phyloP scores from a whole-genome alignment of 92 coral and sea anemone genomes.

The Porites divaricata region DNA sequence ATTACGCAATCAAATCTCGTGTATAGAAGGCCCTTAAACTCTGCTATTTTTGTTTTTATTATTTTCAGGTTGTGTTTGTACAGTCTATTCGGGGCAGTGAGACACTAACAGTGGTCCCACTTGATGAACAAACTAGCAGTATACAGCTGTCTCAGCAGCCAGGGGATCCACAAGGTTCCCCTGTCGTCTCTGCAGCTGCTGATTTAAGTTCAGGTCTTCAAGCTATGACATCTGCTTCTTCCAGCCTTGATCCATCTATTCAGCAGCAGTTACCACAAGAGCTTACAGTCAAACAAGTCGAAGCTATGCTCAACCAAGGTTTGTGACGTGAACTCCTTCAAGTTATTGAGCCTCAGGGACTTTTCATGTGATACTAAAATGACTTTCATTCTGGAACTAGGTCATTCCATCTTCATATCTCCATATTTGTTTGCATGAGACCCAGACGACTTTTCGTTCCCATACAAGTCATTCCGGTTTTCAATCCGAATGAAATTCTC shows the following conservation, averaged over 20 bases:
- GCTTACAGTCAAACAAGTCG: slow-evolving; percentile 76
- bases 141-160: slow-evolving; percentile 59
- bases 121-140: slow-evolving; percentile 73
- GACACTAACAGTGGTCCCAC: slow-evolving; percentile 82
- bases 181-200: slow-evolving; percentile 38
- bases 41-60: background rate
- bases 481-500: no score
- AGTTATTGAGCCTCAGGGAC: no score
- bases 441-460: no score
- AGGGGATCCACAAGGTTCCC: slow-evolving; percentile 22
- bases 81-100: slow-evolving; percentile 84
- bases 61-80: slow-evolving; percentile 82
- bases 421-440: no score
- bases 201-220: slow-evolving; percentile 70
- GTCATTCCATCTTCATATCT: no score
- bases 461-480: no score
- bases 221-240: slow-evolving; percentile 66
- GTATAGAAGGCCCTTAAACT: background rate
- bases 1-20: no score
- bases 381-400: no score
- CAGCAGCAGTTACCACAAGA: slow-evolving; percentile 53
- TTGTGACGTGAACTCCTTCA: background rate
- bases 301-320: slow-evolving; percentile 82
- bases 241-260: slow-evolving; percentile 47
- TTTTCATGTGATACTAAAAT: no score